phyloP scores from a whole-genome alignment of 2,113 vertebrate species.

The Sclerurus mexicanus region DNA sequence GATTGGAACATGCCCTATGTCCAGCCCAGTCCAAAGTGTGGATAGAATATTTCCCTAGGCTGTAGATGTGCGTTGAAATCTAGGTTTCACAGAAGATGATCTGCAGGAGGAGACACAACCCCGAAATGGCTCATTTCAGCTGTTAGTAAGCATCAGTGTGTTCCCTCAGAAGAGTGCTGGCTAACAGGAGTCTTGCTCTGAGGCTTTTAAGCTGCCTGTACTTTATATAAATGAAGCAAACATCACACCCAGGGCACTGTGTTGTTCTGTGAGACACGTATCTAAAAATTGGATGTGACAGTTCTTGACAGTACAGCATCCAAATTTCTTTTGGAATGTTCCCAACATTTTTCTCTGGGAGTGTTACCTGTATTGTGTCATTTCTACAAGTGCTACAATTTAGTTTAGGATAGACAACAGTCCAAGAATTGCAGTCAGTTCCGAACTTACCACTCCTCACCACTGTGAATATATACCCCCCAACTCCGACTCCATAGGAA shows the following conservation, averaged over 20 bases:
- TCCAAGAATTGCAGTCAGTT: background rate
- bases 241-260: background rate
- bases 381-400: background rate
- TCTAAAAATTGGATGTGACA: background rate
- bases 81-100: background rate
- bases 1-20: background rate
- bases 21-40: no score
- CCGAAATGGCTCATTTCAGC: background rate
- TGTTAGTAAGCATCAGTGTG: background rate
- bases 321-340: background rate
- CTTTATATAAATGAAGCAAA: background rate
- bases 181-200: background rate
- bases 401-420: background rate
- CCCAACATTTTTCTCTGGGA: background rate
- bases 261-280: background rate
- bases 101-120: background rate
- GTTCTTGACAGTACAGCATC: background rate
- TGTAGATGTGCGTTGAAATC: background rate
- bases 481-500: background rate
- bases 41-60: background rate
- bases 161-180: background rate
- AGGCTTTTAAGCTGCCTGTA: background rate
- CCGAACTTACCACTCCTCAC: background rate
- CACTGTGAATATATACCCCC: background rate
- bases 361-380: background rate